phyloP scores from a whole-genome alignment of 2,888 invertebrate species.

The Cheilosia vernalis region DNA sequence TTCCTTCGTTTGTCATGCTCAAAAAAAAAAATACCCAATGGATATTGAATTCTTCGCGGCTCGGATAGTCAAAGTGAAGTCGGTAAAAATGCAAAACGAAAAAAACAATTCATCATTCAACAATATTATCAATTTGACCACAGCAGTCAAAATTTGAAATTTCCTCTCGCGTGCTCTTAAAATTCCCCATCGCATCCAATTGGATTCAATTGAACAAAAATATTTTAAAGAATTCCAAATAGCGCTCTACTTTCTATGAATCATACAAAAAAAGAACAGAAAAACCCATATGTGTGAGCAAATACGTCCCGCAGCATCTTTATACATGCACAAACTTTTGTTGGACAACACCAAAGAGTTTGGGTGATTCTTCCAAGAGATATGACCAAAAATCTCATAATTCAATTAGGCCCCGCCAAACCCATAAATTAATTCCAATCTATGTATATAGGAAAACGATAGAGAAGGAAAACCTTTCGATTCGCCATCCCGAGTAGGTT shows the following conservation, averaged over 20 bases:
- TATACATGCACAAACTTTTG: neutral
- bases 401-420: slow-evolving; percentile 70
- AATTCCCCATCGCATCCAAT: slow-evolving; percentile 13
- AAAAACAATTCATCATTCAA: slow-evolving; percentile 16
- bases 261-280: slow-evolving; percentile 1
- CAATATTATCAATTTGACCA: slow-evolving; percentile 41
- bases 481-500: slow-evolving; percentile 12
- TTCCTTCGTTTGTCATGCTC: neutral
- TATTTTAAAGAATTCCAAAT: neutral
- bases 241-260: slow-evolving; percentile 32
- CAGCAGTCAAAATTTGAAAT: slow-evolving; percentile 14
- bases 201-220: slow-evolving; percentile 30
- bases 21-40: neutral
- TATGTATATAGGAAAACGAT: slow-evolving; percentile 20
- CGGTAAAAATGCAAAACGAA: slow-evolving; percentile 4
- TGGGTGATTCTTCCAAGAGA: slow-evolving; percentile 54
- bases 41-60: slow-evolving; percentile 10
- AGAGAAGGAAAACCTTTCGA: slow-evolving; percentile 39
- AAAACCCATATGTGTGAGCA: slow-evolving; percentile 24
- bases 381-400: slow-evolving; percentile 71
- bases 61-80: slow-evolving; percentile 32
- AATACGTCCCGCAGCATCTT: slow-evolving; percentile 1
- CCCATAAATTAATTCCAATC: slow-evolving; percentile 69
- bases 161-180: slow-evolving; percentile 10
- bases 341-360: slow-evolving; percentile 29